phyloP scores from a whole-genome alignment of 2,888 invertebrate genomes.

The Brenthis hecate region DNA sequence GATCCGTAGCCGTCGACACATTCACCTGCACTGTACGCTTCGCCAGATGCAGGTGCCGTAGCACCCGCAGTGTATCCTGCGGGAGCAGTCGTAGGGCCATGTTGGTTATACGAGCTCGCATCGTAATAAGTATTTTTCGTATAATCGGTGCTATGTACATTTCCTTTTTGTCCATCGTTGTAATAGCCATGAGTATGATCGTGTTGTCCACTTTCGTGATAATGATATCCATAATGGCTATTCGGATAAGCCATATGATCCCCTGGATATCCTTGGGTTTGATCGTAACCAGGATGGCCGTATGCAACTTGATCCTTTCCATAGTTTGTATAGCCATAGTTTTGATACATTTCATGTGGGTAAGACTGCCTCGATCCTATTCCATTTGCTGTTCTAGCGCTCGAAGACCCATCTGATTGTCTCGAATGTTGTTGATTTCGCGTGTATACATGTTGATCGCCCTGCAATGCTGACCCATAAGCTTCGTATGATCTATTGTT shows the following conservation, averaged over 20 bases:
- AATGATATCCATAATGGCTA: slow-evolving; percentile 78
- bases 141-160: slow-evolving; percentile 77
- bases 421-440: slow-evolving; percentile 69
- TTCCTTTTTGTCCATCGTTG: slow-evolving; percentile 76
- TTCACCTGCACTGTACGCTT: slow-evolving; percentile 74
- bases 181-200: slow-evolving; percentile 74
- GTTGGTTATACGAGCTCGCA: slow-evolving; percentile 64
- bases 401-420: slow-evolving; percentile 63
- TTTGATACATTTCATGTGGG: slow-evolving; percentile 78
- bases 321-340: slow-evolving; percentile 78
- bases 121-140: slow-evolving; percentile 78
- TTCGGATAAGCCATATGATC: slow-evolving; percentile 75
- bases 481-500: slow-evolving; percentile 68
- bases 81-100: slow-evolving; percentile 50
- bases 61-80: slow-evolving; percentile 52
- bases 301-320: slow-evolving; percentile 79
- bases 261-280: slow-evolving; percentile 68
- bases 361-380: slow-evolving; percentile 67
- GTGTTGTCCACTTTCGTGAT: slow-evolving; percentile 71
- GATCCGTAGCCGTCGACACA: slow-evolving; percentile 86
- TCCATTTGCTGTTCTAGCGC: slow-evolving; percentile 67
- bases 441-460: slow-evolving; percentile 75
- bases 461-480: slow-evolving; percentile 61
- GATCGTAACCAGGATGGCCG: slow-evolving; percentile 82
- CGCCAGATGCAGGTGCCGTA: slow-evolving; percentile 61